Percentiles rank a stretch among this genome's conserved stretches.
Conservation (phyloP, 2,113 vertebrate genomes). For the Stictonetta naevosa region DNA sequence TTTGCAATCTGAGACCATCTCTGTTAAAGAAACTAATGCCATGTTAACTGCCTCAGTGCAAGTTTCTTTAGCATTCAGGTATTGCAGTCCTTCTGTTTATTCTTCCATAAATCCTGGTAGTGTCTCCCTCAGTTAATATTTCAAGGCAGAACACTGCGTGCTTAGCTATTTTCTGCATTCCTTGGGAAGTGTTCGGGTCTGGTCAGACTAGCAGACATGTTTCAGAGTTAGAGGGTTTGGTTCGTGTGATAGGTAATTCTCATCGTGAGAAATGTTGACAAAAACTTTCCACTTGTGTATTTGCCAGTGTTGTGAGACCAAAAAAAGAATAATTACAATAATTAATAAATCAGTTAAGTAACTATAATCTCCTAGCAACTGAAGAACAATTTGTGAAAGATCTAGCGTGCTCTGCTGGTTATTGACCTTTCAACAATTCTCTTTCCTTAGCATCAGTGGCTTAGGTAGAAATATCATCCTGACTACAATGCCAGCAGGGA, state of each 20-base stretch:
- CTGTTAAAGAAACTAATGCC: background rate
- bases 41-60: background rate
- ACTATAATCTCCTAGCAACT: background rate
- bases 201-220: background rate
- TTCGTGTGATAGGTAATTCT: background rate
- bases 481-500: conserved; percentile 96
- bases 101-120: background rate
- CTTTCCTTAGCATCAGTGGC: conserved; percentile 84
- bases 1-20: background rate
- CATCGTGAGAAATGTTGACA: background rate
- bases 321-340: fast-evolving
- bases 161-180: background rate
- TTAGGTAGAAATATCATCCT: conserved; percentile 97
- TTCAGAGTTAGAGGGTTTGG: background rate
- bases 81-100: background rate
- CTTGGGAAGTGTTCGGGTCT: background rate
- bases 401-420: background rate
- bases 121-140: background rate
- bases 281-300: background rate
- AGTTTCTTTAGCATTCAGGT: background rate
- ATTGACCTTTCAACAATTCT: background rate
- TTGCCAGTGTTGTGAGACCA: background rate
- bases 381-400: background rate
- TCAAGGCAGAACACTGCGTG: background rate
- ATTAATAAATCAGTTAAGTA: background rate